Evolutionary conservation across 2,113 vertebrate genomes (phyloP).

Genomic region (Cricetomys ansorgei): DNA sequence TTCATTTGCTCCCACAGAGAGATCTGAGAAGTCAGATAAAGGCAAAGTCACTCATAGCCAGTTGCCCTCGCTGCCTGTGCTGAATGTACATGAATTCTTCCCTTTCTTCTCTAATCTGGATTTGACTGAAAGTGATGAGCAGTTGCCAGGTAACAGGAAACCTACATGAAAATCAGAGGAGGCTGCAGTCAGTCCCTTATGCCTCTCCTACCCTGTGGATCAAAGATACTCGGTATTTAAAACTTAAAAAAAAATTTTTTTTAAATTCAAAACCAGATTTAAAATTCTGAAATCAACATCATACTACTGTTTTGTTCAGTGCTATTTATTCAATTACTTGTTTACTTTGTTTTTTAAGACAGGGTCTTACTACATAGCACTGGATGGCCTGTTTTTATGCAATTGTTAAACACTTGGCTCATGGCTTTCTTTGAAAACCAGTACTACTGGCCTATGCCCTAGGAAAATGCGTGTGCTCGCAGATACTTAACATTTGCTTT

Average conservation of each 20-base stretch:
- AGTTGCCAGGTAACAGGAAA: not conserved
- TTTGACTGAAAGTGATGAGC: not conserved
- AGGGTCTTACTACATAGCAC: not conserved
- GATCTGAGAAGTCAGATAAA: not conserved
- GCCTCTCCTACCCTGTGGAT: not conserved
- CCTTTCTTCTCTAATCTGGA: not conserved
- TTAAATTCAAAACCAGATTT: slow-evolving; percentile 42
- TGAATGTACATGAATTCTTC: not conserved
- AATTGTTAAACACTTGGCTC: not conserved
- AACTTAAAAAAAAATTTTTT: not conserved
- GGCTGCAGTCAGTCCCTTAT: not conserved
- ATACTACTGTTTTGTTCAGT: not conserved
- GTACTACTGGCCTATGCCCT: not conserved
- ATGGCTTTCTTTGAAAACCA: slow-evolving; percentile 22
- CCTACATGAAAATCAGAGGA: not conserved
- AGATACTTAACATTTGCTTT: not conserved
- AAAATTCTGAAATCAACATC: slow-evolving; percentile 19
- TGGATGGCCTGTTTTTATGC: not conserved
- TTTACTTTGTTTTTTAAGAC: not conserved
- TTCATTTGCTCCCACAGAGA: not conserved
- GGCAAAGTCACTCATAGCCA: not conserved
- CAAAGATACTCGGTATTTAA: not conserved
- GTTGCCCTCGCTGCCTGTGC: not conserved
- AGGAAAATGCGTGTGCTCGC: not conserved
- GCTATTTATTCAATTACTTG: not conserved